These are phyloP conservation scores for Ahaetulla prasina DNA, from an alignment of 2,113 vertebrate genomes.

Conservation along the genomic window DNA sequence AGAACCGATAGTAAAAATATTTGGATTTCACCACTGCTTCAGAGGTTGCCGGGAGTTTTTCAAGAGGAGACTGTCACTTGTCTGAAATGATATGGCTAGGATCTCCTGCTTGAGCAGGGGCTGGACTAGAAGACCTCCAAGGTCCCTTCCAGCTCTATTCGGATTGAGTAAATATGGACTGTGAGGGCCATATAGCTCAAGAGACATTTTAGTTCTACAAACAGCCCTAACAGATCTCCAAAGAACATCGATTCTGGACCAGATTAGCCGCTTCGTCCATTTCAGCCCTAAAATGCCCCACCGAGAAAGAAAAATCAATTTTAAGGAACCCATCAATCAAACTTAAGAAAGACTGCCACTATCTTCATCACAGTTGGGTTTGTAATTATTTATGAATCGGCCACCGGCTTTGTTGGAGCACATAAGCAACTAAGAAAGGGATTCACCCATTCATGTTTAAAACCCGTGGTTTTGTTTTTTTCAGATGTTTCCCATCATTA, in stretches of 20 bases:
- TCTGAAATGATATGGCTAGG: no score
- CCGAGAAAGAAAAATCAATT: background rate
- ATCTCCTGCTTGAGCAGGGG: no score
- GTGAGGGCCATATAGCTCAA: background rate
- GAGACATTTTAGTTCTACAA: background rate
- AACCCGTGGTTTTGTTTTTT: constrained; percentile 35
- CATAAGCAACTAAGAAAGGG: background rate
- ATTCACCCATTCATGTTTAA: background rate
- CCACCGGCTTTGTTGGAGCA: background rate
- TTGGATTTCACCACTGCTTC: no score
- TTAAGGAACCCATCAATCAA: background rate
- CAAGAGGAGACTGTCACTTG: no score
- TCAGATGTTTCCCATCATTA: constrained; percentile 81
- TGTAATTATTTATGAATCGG: constrained; percentile 32
- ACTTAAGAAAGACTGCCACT: background rate
- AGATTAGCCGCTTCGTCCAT: background rate
- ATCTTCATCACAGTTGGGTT: background rate
- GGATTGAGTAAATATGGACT: background rate
- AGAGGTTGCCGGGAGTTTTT: no score
- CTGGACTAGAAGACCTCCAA: no score
- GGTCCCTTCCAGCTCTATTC: no score
- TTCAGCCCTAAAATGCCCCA: constrained; percentile 23
- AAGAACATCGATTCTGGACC: background rate
- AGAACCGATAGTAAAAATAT: no score
- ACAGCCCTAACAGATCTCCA: background rate